Evolutionary conservation across 2,888 invertebrate species (phyloP).

Genomic region (Mythimna impura): DNA sequence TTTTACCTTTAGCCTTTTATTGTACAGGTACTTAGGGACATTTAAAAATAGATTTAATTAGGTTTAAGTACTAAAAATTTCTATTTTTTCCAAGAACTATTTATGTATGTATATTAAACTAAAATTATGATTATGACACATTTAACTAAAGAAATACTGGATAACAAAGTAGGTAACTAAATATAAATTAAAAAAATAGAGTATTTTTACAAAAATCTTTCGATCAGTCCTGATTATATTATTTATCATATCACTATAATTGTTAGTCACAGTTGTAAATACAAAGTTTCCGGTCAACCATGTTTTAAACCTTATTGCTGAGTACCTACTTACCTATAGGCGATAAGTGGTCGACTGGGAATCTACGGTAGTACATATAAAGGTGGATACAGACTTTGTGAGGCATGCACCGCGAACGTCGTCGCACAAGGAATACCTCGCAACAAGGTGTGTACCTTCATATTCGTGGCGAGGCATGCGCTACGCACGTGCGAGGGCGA

Average conservation of each 20-base stretch:
- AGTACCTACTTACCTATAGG: background rate
- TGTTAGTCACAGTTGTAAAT: background rate
- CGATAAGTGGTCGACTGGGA: too few relatives aligned
- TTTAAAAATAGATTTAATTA: constrained; percentile 15
- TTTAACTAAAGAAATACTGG: constrained; percentile 61
- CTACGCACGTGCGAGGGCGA: too few relatives aligned
- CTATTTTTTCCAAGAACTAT: background rate
- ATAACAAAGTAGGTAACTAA: constrained; percentile 17
- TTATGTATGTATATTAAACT: constrained; percentile 5
- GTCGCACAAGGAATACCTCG: too few relatives aligned
- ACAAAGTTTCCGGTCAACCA: background rate
- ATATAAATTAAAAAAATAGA: constrained; percentile 26
- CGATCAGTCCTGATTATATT: background rate
- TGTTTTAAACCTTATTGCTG: background rate
- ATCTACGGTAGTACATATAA: background rate
- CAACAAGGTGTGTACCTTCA: too few relatives aligned
- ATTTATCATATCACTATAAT: background rate
- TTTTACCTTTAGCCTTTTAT: background rate
- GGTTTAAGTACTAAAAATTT: constrained; percentile 5
- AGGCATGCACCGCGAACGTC: too few relatives aligned
- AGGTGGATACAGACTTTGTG: too few relatives aligned
- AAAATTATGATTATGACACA: constrained; percentile 63
- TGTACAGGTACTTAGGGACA: constrained; percentile 14
- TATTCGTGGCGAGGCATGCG: too few relatives aligned
- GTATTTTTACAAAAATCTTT: constrained; percentile 9